phyloP scores from a whole-genome alignment of 2,797 vertebrate species.

The Xyrichtys novacula region DNA sequence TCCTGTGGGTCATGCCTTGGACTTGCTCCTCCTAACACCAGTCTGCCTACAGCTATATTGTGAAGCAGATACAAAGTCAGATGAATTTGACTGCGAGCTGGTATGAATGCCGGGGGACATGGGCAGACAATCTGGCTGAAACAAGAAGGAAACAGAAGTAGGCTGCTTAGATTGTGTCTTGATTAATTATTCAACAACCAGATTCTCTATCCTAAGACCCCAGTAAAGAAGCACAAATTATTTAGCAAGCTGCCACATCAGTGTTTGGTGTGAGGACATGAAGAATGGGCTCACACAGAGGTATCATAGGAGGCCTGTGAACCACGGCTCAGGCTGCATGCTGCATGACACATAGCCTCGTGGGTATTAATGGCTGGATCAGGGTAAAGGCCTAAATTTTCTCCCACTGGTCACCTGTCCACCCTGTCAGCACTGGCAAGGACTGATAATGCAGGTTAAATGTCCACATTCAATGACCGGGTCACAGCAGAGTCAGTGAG shows the following conservation, averaged over 20 bases:
- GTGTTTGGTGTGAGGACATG: slow-evolving; percentile 77
- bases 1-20: slow-evolving; percentile 74
- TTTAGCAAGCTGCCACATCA: slow-evolving; percentile 87
- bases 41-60: slow-evolving; percentile 57
- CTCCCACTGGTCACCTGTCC: slow-evolving; percentile 57
- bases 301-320: slow-evolving; percentile 75
- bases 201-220: slow-evolving; percentile 88
- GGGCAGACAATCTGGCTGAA: slow-evolving; percentile 78
- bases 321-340: slow-evolving; percentile 62
- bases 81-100: slow-evolving; percentile 72
- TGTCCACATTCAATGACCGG: slow-evolving; percentile 35
- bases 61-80: slow-evolving; percentile 75
- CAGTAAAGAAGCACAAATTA: slow-evolving; percentile 88
- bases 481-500: slow-evolving; percentile 19
- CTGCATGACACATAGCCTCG: slow-evolving; percentile 72
- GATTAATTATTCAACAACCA: slow-evolving; percentile 87
- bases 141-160: slow-evolving; percentile 84
- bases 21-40: slow-evolving; percentile 67
- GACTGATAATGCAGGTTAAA: slow-evolving; percentile 50
- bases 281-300: slow-evolving; percentile 74
- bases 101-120: slow-evolving; percentile 55
- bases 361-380: slow-evolving; percentile 82
- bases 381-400: slow-evolving; percentile 72
- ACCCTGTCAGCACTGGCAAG: slow-evolving; percentile 23
- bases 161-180: slow-evolving; percentile 85